Evolutionary conservation across 2,113 vertebrate genomes (phyloP), one percentile per base, ranked within the genome.

Genomic region (Microtus richardsoni): DNA sequence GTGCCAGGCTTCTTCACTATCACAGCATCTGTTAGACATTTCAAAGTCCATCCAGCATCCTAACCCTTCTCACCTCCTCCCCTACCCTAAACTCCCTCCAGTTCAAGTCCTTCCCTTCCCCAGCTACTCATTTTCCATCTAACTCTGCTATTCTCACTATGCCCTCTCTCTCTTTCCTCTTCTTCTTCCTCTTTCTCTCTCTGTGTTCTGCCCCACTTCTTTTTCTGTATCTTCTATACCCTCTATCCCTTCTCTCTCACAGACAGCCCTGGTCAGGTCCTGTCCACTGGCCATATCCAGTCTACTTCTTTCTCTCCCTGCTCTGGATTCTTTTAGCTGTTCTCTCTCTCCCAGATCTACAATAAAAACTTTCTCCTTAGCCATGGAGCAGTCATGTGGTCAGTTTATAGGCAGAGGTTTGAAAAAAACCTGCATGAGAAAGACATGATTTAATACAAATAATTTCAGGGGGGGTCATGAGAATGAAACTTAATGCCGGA

Each of bases 111-210:
- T 49, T 49, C 2, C 47, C 16, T 19, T 47, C 6, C 28, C 28
- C 14, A 75, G 74, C 28, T 33, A 21, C 47, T 17, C 26, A 16
- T 49, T 49, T 7, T 78, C 47, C 44, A 49, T 33, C 9, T 19
- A 19, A 78, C 47, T 49, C 30, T 10, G 44, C 4, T 49, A 30
- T 78, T 10, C 47, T 49, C 44, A 33, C 28, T 52, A 7, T 78
- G 3, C 28, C 19, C 28, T 11, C 44, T 52, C 30, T 9, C 75
- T 10, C 16, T 21, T 79, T 33, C 13, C 33, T 70, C 33, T 36
- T 3, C 2, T 33, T 30, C 28, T 49, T 0, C 1, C 36, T 2
- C 36, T 3, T 3, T 36, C 7, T 71, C 70, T 9, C 7, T 39
- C 70, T 36, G 17, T 54, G 17, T 0, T 52, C 66, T 36, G 66